Conservation (phyloP, 2,797 vertebrate species). For the Dendrocincla tyrannina region DNA sequence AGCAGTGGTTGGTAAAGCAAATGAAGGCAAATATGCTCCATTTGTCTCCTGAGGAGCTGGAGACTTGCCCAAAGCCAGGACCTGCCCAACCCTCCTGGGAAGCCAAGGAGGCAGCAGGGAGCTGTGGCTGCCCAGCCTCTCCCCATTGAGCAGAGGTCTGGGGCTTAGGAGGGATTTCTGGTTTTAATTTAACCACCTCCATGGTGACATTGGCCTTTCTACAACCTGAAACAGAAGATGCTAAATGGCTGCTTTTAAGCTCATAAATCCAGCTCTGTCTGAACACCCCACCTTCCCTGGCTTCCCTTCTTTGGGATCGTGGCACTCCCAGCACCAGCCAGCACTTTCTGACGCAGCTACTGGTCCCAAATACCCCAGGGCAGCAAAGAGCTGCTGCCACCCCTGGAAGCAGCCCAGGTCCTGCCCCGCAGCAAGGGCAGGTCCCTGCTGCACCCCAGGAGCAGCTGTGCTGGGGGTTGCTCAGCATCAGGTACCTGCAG, state of each 20-base stretch:
- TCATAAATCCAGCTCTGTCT: conserved; percentile 4
- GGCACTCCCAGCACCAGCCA: neutral
- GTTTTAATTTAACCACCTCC: conserved; percentile 52
- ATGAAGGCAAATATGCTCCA: neutral
- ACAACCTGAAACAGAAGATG: conserved; percentile 33
- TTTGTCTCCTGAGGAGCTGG: neutral
- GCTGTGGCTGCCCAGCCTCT: neutral
- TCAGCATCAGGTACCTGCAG: neutral
- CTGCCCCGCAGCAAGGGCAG: neutral
- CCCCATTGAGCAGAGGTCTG: neutral
- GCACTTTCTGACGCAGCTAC: neutral
- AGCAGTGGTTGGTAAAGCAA: neutral
- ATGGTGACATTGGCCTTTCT: conserved; percentile 53
- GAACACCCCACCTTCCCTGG: neutral
- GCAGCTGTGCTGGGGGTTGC: neutral
- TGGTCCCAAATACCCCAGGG: neutral
- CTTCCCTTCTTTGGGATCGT: neutral
- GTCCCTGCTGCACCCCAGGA: neutral
- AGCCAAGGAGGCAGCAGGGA: neutral
- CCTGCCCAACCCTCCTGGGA: neutral
- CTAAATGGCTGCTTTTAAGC: conserved; percentile 45
- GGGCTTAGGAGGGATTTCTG: conserved; percentile 55
- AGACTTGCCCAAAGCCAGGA: neutral
- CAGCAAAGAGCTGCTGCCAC: neutral
- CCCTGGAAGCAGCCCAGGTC: neutral